These are phyloP conservation scores for Achroia grisella DNA, from an alignment of 1,140 invertebrate genomes.

Conservation along the genomic window DNA sequence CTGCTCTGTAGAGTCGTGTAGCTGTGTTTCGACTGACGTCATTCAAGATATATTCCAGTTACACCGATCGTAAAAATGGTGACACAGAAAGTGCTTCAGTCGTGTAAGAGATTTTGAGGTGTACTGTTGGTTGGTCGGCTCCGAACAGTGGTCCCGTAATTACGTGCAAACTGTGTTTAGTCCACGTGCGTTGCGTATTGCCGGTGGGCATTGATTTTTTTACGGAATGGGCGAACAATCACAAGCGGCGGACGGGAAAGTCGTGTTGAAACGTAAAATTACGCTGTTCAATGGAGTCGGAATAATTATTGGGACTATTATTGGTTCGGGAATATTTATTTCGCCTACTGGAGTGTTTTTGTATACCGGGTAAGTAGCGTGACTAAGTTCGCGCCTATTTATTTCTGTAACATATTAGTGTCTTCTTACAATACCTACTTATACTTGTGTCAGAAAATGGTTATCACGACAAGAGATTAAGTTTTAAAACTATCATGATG, in stretches of 20 bases:
- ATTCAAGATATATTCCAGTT: constrained; percentile 38
- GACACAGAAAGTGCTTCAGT: constrained; percentile 55
- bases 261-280: constrained; percentile 86
- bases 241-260: constrained; percentile 65
- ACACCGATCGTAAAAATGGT: constrained; percentile 57
- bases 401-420: too few relatives aligned
- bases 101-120: constrained; percentile 33
- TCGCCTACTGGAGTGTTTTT: constrained; percentile 82
- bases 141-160: background rate
- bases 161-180: constrained; percentile 13
- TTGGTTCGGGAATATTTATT: constrained; percentile 90
- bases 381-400: constrained; percentile 23
- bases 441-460: too few relatives aligned
- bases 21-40: constrained; percentile 33
- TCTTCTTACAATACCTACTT: too few relatives aligned
- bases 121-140: constrained; percentile 7
- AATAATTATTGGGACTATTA: constrained; percentile 89
- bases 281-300: constrained; percentile 89
- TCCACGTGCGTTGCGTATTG: constrained; percentile 52
- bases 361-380: constrained; percentile 75
- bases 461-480: too few relatives aligned
- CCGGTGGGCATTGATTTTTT: constrained; percentile 60
- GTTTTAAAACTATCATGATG: too few relatives aligned
- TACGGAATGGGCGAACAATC: constrained; percentile 67
- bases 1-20: constrained; percentile 26